Conservation (phyloP, 2,797 vertebrate species). For the Leucoraja ocellata region DNA sequence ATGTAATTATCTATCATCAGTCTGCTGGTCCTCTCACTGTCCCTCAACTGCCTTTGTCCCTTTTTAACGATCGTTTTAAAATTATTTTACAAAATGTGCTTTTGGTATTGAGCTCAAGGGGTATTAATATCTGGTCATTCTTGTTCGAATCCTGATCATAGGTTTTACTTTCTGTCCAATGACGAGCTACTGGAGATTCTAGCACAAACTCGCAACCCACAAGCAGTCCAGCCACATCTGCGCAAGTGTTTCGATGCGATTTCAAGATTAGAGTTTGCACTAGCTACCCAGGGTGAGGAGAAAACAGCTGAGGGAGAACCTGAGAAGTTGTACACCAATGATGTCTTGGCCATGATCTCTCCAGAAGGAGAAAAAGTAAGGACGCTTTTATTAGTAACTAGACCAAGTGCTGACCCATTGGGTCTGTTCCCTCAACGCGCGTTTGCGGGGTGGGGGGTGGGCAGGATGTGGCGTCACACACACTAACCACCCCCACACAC, state of each 20-base stretch:
- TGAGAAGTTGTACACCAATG: conserved; percentile 64
- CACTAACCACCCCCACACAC: too few relatives aligned
- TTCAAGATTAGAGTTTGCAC: conserved; percentile 64
- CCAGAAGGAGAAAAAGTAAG: conserved; percentile 74
- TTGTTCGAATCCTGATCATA: conserved; percentile 46
- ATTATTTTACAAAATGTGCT: background rate
- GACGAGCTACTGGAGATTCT: conserved; percentile 78
- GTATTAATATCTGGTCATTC: background rate
- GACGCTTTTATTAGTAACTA: background rate
- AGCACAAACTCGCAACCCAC: conserved; percentile 73
- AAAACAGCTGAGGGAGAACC: conserved; percentile 48
- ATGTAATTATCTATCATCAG: background rate
- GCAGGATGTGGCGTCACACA: too few relatives aligned
- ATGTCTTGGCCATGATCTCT: conserved; percentile 75
- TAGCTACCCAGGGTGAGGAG: conserved; percentile 48
- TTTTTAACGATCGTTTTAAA: background rate
- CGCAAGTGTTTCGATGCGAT: conserved; percentile 80
- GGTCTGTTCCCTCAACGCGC: too few relatives aligned
- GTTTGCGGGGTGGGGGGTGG: too few relatives aligned
- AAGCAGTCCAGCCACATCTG: conserved; percentile 76
- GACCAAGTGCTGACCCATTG: too few relatives aligned
- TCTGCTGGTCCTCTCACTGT: background rate
- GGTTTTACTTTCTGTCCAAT: conserved; percentile 80
- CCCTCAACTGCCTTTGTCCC: background rate
- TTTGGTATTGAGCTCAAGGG: background rate